phyloP scores from a whole-genome alignment of 2,888 invertebrate species.

The Eupsilia transversa region DNA sequence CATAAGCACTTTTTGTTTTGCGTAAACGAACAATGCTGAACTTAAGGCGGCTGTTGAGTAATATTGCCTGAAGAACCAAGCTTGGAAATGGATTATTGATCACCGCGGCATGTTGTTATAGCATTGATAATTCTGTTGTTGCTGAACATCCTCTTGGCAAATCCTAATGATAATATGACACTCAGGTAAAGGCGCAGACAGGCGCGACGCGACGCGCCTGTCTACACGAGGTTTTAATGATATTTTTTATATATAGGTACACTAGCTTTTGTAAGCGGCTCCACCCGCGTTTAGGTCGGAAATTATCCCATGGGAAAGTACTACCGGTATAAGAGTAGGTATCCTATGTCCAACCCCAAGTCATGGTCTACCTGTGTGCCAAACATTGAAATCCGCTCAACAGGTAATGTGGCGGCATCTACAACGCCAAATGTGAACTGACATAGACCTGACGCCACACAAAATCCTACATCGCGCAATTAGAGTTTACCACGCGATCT shows the following conservation, averaged over 20 bases:
- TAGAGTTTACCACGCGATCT: too few species aligned
- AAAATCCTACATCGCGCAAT: too few species aligned
- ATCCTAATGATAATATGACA: neutral
- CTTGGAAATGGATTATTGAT: conserved; percentile 7
- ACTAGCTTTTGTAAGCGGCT: too few species aligned
- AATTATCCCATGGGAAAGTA: neutral
- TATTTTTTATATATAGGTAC: too few species aligned
- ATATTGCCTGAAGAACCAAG: neutral
- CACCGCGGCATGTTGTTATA: neutral
- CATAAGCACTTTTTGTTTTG: neutral
- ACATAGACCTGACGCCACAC: too few species aligned
- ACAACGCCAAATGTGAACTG: too few species aligned
- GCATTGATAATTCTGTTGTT: conserved; percentile 5
- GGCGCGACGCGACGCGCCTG: too few species aligned
- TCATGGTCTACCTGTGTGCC: neutral
- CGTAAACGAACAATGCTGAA: neutral
- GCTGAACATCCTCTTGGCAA: neutral
- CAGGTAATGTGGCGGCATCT: too few species aligned
- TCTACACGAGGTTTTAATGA: too few species aligned
- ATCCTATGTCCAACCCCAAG: neutral
- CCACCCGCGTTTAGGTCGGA: neutral
- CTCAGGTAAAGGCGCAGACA: too few species aligned
- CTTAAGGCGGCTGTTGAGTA: neutral
- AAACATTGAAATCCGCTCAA: neutral
- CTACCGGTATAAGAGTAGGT: neutral